A percentile compares a stretch with the other conserved stretches of the same genome.
Conservation (phyloP, 2,797 vertebrate genomes). For the Spondyliosoma cantharus region DNA sequence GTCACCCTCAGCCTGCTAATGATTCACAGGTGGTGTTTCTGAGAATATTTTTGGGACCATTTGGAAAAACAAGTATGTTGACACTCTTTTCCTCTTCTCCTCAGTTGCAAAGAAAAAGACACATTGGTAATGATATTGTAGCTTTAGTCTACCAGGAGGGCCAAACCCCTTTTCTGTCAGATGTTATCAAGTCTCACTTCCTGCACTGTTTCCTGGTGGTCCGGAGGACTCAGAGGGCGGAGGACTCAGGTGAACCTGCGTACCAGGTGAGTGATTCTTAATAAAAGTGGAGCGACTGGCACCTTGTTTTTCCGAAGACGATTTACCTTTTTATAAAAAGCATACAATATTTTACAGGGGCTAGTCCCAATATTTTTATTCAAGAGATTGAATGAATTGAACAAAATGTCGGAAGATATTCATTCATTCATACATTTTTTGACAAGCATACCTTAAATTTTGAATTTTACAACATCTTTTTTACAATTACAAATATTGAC, state of each 20-base stretch:
- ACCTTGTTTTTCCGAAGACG: not conserved
- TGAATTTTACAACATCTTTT: not conserved
- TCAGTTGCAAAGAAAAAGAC: conserved; percentile 93
- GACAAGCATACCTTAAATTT: not conserved
- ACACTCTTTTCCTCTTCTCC: not conserved
- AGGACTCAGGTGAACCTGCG: conserved; percentile 56
- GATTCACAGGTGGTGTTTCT: conserved; percentile 18
- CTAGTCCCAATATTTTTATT: no score
- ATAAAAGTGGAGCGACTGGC: not conserved
- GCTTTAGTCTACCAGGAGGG: conserved; percentile 93
- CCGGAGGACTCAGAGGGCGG: conserved; percentile 71
- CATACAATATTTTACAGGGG: not conserved
- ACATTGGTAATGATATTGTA: conserved; percentile 95
- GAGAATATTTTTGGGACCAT: not conserved
- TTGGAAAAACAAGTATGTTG: not conserved
- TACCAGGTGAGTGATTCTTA: conserved; percentile 75
- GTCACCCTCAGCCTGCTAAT: not conserved
- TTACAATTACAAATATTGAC: not conserved
- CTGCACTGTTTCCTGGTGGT: conserved; percentile 92
- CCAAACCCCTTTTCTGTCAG: conserved; percentile 88
- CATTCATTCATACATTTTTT: not conserved
- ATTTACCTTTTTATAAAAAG: not conserved
- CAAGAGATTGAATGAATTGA: no score
- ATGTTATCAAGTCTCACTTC: conserved; percentile 93
- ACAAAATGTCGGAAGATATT: no score